These are phyloP conservation scores for Phenacoccus solenopsis DNA, from an alignment of 1,140 invertebrate genomes.

Conservation along the genomic window DNA sequence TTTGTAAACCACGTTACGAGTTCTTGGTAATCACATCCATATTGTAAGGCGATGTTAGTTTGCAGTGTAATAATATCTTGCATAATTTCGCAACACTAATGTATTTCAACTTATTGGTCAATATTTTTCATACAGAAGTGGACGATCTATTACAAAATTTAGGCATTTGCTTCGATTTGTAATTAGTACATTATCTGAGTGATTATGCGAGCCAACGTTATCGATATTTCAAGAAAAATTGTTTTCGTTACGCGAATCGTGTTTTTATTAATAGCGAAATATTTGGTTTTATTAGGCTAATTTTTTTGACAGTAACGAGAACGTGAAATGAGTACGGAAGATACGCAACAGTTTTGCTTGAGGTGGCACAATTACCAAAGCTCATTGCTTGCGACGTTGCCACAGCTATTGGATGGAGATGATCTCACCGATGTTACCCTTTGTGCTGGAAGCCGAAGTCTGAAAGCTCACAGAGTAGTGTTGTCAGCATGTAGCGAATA, in stretches of 20 bases:
- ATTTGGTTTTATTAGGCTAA: neutral
- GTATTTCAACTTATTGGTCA: no score
- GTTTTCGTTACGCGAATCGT: no score
- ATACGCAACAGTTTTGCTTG: constrained; percentile 59
- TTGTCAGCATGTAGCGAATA: constrained; percentile 84
- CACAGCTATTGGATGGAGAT: constrained; percentile 65
- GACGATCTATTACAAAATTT: neutral
- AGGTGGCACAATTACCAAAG: constrained; percentile 66
- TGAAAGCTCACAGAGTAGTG: constrained; percentile 75
- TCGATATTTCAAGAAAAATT: neutral
- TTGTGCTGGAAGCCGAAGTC: constrained; percentile 61
- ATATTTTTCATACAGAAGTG: no score
- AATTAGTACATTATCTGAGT: no score
- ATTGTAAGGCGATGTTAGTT: no score
- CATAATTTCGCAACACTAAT: no score
- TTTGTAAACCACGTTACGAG: neutral
- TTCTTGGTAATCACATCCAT: no score
- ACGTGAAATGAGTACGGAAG: constrained; percentile 37
- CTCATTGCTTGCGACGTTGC: constrained; percentile 69
- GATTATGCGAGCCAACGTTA: neutral
- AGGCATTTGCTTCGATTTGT: neutral
- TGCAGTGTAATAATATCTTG: no score
- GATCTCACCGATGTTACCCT: constrained; percentile 81
- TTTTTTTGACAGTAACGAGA: neutral
- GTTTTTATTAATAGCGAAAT: neutral